Conservation (phyloP, 2,113 vertebrate species). For the Anolis sagrei region DNA sequence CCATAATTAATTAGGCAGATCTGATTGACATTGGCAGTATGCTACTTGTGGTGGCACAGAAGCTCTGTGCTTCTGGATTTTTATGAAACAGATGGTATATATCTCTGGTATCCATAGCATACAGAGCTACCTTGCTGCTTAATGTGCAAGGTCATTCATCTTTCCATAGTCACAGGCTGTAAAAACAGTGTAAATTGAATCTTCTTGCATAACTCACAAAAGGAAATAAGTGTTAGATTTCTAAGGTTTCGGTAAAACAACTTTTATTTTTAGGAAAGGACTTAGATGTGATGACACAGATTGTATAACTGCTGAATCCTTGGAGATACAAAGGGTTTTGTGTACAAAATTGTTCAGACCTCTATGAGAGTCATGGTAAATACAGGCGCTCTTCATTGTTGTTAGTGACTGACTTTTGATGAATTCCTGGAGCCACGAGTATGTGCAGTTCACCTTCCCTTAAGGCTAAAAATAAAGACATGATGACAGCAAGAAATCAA, state of each 20-base stretch:
- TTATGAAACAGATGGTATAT: constrained; percentile 12
- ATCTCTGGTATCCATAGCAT: constrained; percentile 4
- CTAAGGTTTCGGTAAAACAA: background rate
- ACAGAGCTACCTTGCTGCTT: background rate
- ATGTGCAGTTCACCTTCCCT: constrained; percentile 11
- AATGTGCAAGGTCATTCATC: background rate
- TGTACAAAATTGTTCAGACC: background rate
- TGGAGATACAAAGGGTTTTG: background rate
- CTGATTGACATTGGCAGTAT: background rate
- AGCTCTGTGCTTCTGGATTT: background rate
- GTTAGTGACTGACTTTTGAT: background rate
- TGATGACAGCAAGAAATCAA: constrained; percentile 3
- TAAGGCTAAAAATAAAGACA: constrained; percentile 29
- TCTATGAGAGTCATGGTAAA: background rate
- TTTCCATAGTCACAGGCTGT: background rate
- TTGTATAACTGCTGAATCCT: background rate
- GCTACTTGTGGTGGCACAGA: background rate
- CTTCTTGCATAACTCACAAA: background rate
- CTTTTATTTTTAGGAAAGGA: background rate
- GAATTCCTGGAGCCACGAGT: constrained; percentile 15
- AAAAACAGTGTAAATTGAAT: background rate
- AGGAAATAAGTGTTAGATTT: background rate
- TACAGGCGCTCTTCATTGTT: background rate
- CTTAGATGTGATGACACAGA: background rate
- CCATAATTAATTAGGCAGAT: background rate